Percentiles rank a stretch among this genome's conserved stretches.
These are phyloP conservation scores for Acestrorhynchus altus DNA, from an alignment of 2,797 vertebrate species.

Conservation along the genomic window DNA sequence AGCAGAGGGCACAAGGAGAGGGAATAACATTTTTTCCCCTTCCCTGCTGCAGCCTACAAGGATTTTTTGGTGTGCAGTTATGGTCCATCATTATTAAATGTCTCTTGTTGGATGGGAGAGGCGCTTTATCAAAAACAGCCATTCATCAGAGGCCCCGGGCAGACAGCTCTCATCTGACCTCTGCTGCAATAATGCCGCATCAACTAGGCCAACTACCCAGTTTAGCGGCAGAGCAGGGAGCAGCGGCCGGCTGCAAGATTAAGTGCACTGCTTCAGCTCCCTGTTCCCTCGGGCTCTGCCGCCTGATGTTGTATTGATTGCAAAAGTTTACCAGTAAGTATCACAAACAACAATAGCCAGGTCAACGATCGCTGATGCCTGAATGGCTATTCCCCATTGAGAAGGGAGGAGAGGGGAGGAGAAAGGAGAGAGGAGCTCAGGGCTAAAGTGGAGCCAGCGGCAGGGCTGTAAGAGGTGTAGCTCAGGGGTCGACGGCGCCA, in stretches of 20 bases:
- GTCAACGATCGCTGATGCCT: constrained; percentile 91
- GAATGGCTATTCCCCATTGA: constrained; percentile 85
- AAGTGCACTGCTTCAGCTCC: constrained; percentile 92
- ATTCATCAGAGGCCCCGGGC: constrained; percentile 88
- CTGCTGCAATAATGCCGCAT: constrained; percentile 96
- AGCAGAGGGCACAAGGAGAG: constrained; percentile 62
- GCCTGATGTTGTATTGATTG: constrained; percentile 98
- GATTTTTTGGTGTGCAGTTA: constrained; percentile 86
- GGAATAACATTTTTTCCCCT: constrained; percentile 35
- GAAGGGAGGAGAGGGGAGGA: constrained; percentile 73
- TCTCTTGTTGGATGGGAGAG: constrained; percentile 90
- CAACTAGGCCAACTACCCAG: constrained; percentile 97
- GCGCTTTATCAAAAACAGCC: constrained; percentile 90
- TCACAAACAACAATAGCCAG: constrained; percentile 98
- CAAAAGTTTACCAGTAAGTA: constrained; percentile 97
- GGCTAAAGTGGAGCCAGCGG: constrained; percentile 64
- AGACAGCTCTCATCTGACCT: constrained; percentile 94
- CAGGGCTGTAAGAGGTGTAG: constrained; percentile 64
- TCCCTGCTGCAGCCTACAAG: constrained; percentile 74
- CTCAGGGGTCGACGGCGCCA: constrained; percentile 58
- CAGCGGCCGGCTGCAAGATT: constrained; percentile 93
- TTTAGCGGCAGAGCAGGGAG: constrained; percentile 96
- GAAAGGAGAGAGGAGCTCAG: constrained; percentile 41
- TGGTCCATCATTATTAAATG: constrained; percentile 94
- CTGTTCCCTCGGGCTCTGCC: constrained; percentile 90